phyloP scores from a whole-genome alignment of 2,797 vertebrate genomes.

The Anguilla marmorata region DNA sequence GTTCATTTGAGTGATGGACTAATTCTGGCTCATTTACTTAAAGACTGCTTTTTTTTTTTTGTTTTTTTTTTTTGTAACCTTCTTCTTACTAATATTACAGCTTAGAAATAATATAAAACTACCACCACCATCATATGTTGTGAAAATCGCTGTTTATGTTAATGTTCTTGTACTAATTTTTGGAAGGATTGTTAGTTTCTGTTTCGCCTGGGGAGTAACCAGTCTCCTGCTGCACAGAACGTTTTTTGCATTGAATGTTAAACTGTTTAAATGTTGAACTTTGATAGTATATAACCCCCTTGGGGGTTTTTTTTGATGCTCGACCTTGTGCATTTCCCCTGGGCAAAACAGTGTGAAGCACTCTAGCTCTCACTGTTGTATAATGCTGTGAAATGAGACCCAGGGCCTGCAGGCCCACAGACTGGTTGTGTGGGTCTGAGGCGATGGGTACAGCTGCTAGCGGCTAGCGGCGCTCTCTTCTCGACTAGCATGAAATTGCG shows the following conservation, averaged over 20 bases:
- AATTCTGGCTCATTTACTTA: conserved; percentile 53
- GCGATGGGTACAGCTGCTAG: conserved; percentile 64
- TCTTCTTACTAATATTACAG: conserved; percentile 61
- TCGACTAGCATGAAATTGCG: conserved; percentile 62
- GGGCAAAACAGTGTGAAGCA: conserved; percentile 38
- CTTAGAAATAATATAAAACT: conserved; percentile 62
- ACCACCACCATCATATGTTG: conserved; percentile 56
- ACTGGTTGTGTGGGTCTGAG: conserved; percentile 62
- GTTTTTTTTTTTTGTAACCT: conserved; percentile 59
- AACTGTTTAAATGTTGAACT: conserved; percentile 42
- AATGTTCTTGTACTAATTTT: conserved; percentile 35
- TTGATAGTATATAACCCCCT: conserved; percentile 25
- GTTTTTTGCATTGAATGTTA: conserved; percentile 61
- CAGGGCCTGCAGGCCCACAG: conserved; percentile 56
- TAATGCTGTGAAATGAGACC: conserved; percentile 67
- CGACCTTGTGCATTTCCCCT: conserved; percentile 39
- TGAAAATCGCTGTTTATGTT: conserved; percentile 44
- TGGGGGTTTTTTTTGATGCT: conserved; percentile 39
- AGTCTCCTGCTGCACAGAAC: conserved; percentile 50
- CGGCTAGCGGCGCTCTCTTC: conserved; percentile 59
- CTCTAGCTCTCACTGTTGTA: conserved; percentile 68
- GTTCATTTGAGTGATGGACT: conserved; percentile 14
- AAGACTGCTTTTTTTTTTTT: conserved; percentile 51
- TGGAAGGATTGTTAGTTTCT: conserved; percentile 37
- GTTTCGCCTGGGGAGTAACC: conserved; percentile 54